phyloP scores from a whole-genome alignment of 1,140 invertebrate genomes.

The Orchesella cincta region DNA sequence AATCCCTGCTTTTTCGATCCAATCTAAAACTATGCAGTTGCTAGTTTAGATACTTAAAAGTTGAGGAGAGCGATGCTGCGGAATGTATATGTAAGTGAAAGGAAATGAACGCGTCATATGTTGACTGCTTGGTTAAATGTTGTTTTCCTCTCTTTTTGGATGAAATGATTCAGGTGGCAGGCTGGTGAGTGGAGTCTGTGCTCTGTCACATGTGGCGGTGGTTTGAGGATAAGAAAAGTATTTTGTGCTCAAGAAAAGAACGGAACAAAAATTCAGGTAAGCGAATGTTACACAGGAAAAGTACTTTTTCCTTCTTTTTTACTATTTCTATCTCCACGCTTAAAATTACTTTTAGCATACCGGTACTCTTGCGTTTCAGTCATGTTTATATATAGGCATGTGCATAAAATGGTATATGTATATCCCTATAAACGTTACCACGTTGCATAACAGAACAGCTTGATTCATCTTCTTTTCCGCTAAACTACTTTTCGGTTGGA shows the following conservation, averaged over 20 bases:
- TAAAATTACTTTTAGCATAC: neutral
- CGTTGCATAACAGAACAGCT: too few relatives aligned
- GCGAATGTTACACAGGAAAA: conserved; percentile 38
- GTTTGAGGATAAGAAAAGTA: conserved; percentile 71
- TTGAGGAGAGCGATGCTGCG: neutral
- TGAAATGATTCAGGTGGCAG: conserved; percentile 72
- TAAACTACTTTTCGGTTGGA: too few relatives aligned
- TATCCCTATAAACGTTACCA: neutral
- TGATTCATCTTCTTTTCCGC: too few relatives aligned
- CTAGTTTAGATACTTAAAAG: neutral
- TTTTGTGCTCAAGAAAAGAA: conserved; percentile 77
- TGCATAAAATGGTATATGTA: neutral
- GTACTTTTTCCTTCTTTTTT: neutral
- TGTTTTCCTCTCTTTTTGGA: conserved; percentile 33
- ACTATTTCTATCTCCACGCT: neutral
- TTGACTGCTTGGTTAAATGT: neutral
- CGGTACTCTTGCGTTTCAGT: too few relatives aligned
- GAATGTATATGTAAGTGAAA: neutral
- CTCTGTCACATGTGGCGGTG: conserved; percentile 79
- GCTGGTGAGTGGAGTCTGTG: conserved; percentile 84
- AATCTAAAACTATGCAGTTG: neutral
- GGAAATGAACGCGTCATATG: neutral
- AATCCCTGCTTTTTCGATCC: neutral
- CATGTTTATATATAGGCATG: too few relatives aligned
- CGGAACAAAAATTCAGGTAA: conserved; percentile 69